Evolutionary conservation across 2,113 vertebrate species (phyloP).

Genomic region (human (Homo sapiens)): DNA sequence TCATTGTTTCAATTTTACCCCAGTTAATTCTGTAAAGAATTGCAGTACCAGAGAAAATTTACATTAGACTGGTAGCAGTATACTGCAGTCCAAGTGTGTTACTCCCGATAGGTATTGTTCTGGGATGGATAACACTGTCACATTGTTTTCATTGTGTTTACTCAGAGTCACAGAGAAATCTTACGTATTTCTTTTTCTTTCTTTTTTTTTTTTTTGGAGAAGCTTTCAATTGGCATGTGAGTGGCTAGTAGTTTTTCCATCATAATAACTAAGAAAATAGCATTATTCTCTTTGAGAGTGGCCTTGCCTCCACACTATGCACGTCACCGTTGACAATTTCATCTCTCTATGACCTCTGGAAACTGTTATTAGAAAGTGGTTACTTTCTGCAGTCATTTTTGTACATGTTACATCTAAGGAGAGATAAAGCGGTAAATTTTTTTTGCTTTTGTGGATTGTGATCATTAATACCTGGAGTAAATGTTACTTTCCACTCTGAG

Average conservation of each 20-base stretch:
- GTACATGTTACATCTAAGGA: conserved; percentile 24
- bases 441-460: conserved; percentile 60
- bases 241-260: not conserved
- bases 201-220: not conserved
- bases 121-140: not conserved
- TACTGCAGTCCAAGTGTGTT: not conserved
- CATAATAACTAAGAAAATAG: not conserved
- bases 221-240: not conserved
- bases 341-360: conserved; percentile 20
- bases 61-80: not conserved
- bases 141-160: conserved; percentile 44
- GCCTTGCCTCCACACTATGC: not conserved
- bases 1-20: not conserved
- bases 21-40: not conserved
- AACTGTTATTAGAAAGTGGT: conserved; percentile 59
- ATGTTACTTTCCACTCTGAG: conserved; percentile 48
- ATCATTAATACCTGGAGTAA: conserved; percentile 59
- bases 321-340: conserved; percentile 38
- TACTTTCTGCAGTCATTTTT: conserved; percentile 46
- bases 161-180: conserved; percentile 47
- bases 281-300: not conserved
- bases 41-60: not conserved
- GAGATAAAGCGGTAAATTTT: conserved; percentile 48
- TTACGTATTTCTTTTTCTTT: not conserved
- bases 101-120: not conserved